phyloP scores from a whole-genome alignment of 2,888 invertebrate species.

The Autographa pulchrina region DNA sequence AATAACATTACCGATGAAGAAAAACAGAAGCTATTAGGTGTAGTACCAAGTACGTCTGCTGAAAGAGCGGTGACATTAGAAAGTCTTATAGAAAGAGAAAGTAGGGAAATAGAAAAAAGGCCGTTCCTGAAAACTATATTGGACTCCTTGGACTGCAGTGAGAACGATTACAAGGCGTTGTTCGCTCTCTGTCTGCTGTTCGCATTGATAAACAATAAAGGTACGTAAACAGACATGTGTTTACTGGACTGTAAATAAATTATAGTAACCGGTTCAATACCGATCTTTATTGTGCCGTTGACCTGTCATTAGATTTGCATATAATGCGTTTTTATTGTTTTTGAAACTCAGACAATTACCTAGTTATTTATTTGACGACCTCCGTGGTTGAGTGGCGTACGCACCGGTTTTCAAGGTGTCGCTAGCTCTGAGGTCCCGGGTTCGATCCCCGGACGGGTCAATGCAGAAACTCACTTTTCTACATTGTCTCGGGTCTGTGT shows the following conservation, averaged over 20 bases:
- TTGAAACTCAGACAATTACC: neutral
- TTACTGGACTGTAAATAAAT: constrained; percentile 23
- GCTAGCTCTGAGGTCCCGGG: too few species aligned
- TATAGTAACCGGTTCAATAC: constrained; percentile 9
- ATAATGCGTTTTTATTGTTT: neutral
- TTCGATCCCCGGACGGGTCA: too few species aligned
- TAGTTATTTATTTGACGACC: too few species aligned
- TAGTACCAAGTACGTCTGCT: constrained; percentile 64
- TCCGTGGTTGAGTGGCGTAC: too few species aligned
- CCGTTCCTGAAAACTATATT: constrained; percentile 97
- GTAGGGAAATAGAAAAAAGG: constrained; percentile 88
- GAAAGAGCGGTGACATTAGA: constrained; percentile 73
- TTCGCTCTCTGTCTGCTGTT: constrained; percentile 97
- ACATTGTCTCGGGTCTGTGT: too few species aligned
- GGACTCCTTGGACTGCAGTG: constrained; percentile 95
- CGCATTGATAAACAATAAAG: constrained; percentile 97
- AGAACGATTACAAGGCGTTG: constrained; percentile 98
- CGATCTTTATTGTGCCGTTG: constrained; percentile 30
- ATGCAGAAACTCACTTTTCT: too few species aligned
- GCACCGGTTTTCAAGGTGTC: too few species aligned
- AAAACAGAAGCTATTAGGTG: constrained; percentile 91
- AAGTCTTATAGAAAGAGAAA: constrained; percentile 76
- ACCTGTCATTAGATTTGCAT: constrained; percentile 33
- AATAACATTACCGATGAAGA: constrained; percentile 98
- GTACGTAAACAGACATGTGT: constrained; percentile 86